phyloP scores from a whole-genome alignment of 2,113 vertebrate genomes.

The Bubo scandiacus region DNA sequence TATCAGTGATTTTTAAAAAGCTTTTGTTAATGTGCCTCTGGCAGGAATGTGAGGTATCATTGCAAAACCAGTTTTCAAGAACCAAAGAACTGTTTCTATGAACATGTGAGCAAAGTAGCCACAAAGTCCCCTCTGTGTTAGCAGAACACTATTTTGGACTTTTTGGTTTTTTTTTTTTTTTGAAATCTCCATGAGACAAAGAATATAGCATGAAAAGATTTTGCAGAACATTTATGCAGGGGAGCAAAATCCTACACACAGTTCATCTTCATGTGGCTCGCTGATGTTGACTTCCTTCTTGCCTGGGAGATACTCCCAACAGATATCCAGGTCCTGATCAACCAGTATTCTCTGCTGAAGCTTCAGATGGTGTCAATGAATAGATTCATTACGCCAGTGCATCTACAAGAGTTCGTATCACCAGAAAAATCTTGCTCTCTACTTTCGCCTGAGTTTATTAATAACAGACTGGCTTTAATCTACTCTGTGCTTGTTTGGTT shows the following conservation, averaged over 20 bases:
- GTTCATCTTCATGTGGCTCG: background rate
- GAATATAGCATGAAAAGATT: background rate
- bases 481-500: background rate
- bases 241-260: background rate
- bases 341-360: background rate
- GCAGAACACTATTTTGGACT: background rate
- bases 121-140: background rate
- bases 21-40: background rate
- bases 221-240: background rate
- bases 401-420: background rate
- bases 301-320: background rate
- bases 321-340: background rate
- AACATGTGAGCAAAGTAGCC: background rate
- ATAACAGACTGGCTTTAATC: background rate
- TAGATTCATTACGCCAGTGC: background rate
- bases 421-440: background rate
- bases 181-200: background rate
- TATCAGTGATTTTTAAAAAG: slow-evolving; percentile 17
- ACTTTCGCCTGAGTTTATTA: background rate
- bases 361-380: background rate
- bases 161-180: background rate
- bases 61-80: slow-evolving; percentile 9
- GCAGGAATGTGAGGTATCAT: background rate
- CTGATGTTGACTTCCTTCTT: background rate
- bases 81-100: background rate